These are phyloP conservation scores for Drosophila kanapiae DNA, from an alignment of 1,140 invertebrate genomes.

Conservation along the genomic window DNA sequence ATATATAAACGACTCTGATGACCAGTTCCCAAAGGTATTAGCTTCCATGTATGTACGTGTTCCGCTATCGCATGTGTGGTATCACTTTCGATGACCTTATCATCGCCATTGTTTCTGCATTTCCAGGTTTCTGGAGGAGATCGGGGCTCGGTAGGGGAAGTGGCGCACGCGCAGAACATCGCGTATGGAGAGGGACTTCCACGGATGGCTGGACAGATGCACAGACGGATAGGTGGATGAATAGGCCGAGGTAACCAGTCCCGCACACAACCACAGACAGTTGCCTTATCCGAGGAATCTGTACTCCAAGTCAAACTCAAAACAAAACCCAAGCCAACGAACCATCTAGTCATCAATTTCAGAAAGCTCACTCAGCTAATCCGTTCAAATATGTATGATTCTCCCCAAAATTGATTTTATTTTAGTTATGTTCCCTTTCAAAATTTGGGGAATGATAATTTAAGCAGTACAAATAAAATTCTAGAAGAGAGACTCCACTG, in stretches of 20 bases:
- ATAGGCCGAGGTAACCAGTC: constrained; percentile 3
- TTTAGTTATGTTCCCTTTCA: too few species aligned
- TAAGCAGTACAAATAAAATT: too few species aligned
- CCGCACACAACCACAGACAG: constrained; percentile 8
- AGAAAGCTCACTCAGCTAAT: background rate
- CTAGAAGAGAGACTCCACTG: too few species aligned
- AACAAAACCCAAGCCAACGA: background rate
- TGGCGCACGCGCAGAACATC: constrained; percentile 36
- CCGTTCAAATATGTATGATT: background rate
- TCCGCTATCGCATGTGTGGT: constrained; percentile 46
- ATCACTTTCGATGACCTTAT: constrained; percentile 50
- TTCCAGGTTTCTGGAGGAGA: background rate
- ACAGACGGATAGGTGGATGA: background rate
- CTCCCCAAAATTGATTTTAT: background rate
- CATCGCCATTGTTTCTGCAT: constrained; percentile 17
- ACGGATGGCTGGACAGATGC: constrained; percentile 17
- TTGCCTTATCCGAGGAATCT: constrained; percentile 11
- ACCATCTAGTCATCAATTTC: background rate
- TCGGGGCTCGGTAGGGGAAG: background rate
- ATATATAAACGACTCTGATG: background rate
- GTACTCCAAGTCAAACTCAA: background rate
- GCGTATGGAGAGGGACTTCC: constrained; percentile 5
- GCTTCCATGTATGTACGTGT: constrained; percentile 38
- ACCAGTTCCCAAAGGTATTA: constrained; percentile 47
- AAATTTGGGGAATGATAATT: too few species aligned